phyloP scores from a whole-genome alignment of 1,140 invertebrate genomes.

The Nasonia giraulti region DNA sequence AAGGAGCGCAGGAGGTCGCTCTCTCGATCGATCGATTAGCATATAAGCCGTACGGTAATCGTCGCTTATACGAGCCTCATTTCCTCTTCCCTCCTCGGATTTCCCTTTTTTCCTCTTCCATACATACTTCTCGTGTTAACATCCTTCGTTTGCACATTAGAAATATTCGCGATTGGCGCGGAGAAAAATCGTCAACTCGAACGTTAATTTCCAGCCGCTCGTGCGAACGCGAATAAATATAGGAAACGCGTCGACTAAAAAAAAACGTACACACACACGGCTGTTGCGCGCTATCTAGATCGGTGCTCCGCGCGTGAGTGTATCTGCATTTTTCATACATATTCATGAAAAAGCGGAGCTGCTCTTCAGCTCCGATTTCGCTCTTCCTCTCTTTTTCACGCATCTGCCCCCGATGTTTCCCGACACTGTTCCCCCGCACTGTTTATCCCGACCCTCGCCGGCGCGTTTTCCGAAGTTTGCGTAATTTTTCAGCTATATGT shows the following conservation, averaged over 20 bases:
- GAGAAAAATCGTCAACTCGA: neutral
- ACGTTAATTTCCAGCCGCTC: neutral
- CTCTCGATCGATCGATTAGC: slow-evolving; percentile 35
- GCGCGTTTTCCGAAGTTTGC: neutral
- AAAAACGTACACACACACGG: neutral
- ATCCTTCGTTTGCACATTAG: neutral
- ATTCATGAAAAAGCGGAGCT: slow-evolving; percentile 31
- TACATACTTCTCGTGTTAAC: neutral
- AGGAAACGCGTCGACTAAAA: neutral
- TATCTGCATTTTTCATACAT: slow-evolving; percentile 47
- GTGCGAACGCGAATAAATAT: no score
- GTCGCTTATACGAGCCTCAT: neutral
- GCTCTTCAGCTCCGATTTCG: neutral
- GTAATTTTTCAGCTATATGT: neutral
- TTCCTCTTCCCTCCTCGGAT: neutral
- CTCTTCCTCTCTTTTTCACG: neutral
- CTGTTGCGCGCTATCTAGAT: slow-evolving; percentile 37
- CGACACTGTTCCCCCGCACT: neutral
- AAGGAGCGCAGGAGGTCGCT: slow-evolving; percentile 32
- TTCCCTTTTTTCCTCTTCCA: neutral
- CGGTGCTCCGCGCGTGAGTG: slow-evolving; percentile 22
- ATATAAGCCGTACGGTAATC: neutral
- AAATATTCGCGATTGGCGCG: neutral
- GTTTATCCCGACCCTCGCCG: no score
- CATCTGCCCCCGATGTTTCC: slow-evolving; percentile 19